These are phyloP conservation scores for Apotomis turbidana DNA, from an alignment of 2,888 invertebrate genomes.

Conservation along the genomic window DNA sequence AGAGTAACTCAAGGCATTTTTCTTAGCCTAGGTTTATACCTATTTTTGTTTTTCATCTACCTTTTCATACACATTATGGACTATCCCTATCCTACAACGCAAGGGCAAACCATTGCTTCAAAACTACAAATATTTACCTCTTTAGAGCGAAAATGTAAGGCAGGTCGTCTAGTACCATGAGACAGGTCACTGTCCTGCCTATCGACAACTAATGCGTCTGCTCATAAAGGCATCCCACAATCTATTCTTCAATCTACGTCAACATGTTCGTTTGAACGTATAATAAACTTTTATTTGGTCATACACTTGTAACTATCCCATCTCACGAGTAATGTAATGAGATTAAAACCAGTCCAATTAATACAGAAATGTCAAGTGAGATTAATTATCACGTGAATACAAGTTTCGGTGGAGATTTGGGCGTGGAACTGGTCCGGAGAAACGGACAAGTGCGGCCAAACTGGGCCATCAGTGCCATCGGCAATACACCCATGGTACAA, in stretches of 20 bases:
- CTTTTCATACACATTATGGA: no score
- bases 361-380: slow-evolving; percentile 52
- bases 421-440: slow-evolving; percentile 69
- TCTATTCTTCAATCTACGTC: neutral
- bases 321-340: slow-evolving; percentile 14
- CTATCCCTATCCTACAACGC: no score
- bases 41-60: neutral
- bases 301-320: neutral
- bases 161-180: no score
- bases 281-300: slow-evolving; percentile 12
- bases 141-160: no score
- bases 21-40: neutral
- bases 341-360: slow-evolving; percentile 45
- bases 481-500: neutral
- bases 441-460: slow-evolving; percentile 64
- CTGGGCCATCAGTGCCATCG: slow-evolving; percentile 50
- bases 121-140: no score
- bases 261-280: slow-evolving; percentile 8
- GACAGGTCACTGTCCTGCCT: no score
- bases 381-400: slow-evolving; percentile 54
- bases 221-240: no score
- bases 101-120: no score
- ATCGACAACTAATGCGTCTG: no score
- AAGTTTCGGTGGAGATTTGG: slow-evolving; percentile 55
- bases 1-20: neutral